Evolutionary conservation across 2,113 vertebrate genomes (phyloP).

Genomic region (Lagenorhynchus albirostris): DNA sequence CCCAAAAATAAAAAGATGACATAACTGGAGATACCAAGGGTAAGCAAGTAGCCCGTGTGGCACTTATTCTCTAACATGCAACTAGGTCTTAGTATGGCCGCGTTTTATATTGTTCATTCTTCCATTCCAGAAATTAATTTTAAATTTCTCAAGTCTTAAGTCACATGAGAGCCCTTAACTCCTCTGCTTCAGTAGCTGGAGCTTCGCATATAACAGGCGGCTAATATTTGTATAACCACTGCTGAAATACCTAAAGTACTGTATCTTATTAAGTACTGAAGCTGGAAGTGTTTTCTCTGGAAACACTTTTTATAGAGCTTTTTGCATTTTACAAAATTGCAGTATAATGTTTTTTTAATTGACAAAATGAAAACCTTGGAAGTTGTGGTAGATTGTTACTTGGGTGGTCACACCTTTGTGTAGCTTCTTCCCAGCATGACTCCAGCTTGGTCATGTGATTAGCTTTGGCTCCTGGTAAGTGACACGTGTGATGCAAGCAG

Average conservation of each 20-base stretch:
- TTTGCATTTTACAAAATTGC: background rate
- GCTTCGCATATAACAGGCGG: fast-evolving
- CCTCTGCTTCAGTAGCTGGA: background rate
- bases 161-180: background rate
- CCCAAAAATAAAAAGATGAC: background rate
- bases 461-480: background rate
- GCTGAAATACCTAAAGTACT: background rate
- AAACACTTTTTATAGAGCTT: background rate
- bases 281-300: background rate
- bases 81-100: fast-evolving
- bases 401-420: fast-evolving
- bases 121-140: background rate
- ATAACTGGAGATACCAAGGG: background rate
- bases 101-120: background rate
- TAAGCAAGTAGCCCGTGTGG: background rate
- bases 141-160: background rate
- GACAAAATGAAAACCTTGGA: background rate
- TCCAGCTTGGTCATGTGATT: background rate
- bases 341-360: background rate
- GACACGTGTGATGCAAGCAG: background rate
- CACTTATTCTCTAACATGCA: background rate
- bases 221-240: background rate
- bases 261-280: background rate
- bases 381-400: no score
- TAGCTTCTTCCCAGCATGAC: background rate